These are phyloP conservation scores for Speoplatyrhinus poulsoni DNA, from an alignment of 2,113 vertebrate genomes.

Conservation along the genomic window DNA sequence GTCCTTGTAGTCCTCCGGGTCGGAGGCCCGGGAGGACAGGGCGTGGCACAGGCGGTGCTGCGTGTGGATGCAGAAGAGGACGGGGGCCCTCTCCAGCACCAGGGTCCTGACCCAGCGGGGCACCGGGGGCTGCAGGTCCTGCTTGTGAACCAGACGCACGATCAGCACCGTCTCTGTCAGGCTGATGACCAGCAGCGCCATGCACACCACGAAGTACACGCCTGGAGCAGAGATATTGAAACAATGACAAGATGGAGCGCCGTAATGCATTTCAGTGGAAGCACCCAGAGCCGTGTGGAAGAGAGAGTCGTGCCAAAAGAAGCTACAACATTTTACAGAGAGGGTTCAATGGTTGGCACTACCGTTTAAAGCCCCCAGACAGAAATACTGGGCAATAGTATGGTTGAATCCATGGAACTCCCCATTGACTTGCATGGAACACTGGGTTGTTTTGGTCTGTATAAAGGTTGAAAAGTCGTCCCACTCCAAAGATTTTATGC, in stretches of 20 bases:
- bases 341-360: too few species aligned
- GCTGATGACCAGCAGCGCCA: slow-evolving; percentile 96
- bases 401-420: too few species aligned
- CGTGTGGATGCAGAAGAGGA: slow-evolving; percentile 84
- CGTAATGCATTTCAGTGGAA: too few species aligned
- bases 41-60: slow-evolving; percentile 72
- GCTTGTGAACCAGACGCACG: slow-evolving; percentile 91
- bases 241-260: background rate
- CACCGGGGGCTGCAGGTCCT: slow-evolving; percentile 90
- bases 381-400: too few species aligned
- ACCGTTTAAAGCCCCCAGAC: too few species aligned
- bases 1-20: slow-evolving; percentile 72
- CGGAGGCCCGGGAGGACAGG: slow-evolving; percentile 49
- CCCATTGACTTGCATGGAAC: too few species aligned
- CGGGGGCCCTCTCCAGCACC: slow-evolving; percentile 80
- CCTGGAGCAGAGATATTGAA: slow-evolving; percentile 68
- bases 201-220: slow-evolving; percentile 96
- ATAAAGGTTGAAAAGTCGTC: too few species aligned
- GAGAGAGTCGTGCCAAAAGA: too few species aligned
- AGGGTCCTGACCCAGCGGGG: slow-evolving; percentile 86
- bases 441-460: too few species aligned
- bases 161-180: slow-evolving; percentile 93
- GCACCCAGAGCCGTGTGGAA: too few species aligned
- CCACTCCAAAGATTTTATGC: too few species aligned
- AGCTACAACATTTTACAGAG: too few species aligned